A percentile compares a stretch with the other conserved stretches of the same genome.
Conservation (phyloP, 2,888 invertebrate species). For the Papilio protenor region DNA sequence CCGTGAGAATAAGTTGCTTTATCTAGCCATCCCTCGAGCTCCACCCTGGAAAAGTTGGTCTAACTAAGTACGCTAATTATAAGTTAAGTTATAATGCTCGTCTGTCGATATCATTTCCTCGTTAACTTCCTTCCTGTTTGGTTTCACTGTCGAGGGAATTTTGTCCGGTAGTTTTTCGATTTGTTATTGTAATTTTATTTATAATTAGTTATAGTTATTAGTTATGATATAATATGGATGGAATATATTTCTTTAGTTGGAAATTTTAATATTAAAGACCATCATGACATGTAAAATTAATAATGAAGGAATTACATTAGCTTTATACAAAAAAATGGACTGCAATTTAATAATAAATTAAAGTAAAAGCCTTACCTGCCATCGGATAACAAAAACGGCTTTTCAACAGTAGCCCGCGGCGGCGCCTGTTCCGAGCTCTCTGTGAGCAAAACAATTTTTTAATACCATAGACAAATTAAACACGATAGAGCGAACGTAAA, state of each 20-base stretch:
- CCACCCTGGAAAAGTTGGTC: constrained; percentile 79
- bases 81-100: neutral
- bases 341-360: constrained; percentile 26
- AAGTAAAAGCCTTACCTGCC: constrained; percentile 79
- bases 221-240: no score
- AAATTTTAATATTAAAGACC: neutral
- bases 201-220: neutral
- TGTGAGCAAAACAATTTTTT: constrained; percentile 53
- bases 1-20: constrained; percentile 93
- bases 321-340: neutral
- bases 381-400: constrained; percentile 93
- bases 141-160: neutral
- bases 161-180: neutral
- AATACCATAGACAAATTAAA: constrained; percentile 19
- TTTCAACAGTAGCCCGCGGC: constrained; percentile 89
- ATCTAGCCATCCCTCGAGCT: constrained; percentile 91
- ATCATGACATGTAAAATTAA: neutral
- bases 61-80: constrained; percentile 10
- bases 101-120: neutral
- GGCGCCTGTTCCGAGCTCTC: constrained; percentile 77
- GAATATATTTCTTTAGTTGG: no score
- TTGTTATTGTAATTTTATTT: neutral
- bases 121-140: neutral
- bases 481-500: constrained; percentile 15
- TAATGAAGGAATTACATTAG: neutral